phyloP scores from a whole-genome alignment of 2,113 vertebrate genomes.

The Apodemus sylvaticus region DNA sequence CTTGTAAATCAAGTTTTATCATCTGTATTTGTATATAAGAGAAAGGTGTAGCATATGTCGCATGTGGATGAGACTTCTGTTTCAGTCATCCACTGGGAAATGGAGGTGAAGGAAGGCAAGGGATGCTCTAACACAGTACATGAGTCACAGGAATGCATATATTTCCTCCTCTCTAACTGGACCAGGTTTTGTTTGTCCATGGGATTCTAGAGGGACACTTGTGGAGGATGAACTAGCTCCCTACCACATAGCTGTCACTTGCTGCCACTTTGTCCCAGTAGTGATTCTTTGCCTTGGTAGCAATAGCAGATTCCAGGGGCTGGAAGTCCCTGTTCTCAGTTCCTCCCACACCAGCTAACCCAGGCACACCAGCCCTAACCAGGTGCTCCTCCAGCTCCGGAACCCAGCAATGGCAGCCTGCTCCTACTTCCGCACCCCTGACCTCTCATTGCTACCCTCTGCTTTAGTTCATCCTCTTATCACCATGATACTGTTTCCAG shows the following conservation, averaged over 20 bases:
- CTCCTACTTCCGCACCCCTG: neutral
- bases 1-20: neutral
- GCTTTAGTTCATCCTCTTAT: neutral
- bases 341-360: neutral
- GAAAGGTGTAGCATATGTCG: neutral
- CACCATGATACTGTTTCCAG: neutral
- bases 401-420: neutral
- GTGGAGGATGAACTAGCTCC: neutral
- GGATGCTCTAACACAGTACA: neutral
- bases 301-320: neutral
- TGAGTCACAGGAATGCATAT: rapidly evolving
- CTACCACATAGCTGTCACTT: neutral
- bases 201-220: neutral
- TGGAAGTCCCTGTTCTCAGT: neutral
- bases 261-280: neutral
- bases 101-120: neutral
- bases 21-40: neutral
- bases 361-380: neutral
- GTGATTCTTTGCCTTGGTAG: neutral
- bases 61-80: neutral
- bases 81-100: neutral
- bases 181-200: neutral
- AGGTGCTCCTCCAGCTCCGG: neutral
- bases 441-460: too few species aligned
- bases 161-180: neutral